Percentiles rank a stretch among this genome's conserved stretches.
Evolutionary conservation across 2,888 invertebrate species (phyloP).

Genomic region (Agonopterix alstromeriana): DNA sequence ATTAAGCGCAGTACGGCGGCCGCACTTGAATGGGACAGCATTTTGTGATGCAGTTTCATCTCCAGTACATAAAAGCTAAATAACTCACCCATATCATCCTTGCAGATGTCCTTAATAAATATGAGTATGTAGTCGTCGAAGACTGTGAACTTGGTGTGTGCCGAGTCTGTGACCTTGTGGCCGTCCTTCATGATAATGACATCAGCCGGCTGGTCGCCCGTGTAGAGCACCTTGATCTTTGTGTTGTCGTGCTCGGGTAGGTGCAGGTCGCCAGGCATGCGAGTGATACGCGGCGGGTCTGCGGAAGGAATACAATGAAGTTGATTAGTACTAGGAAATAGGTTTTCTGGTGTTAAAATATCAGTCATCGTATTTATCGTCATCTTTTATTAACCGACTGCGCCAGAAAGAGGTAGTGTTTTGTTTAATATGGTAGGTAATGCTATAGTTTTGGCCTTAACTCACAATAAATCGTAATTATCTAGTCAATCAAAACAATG

Average conservation of each 20-base stretch:
- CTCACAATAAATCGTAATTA: no score
- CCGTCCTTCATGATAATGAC: conserved; percentile 92
- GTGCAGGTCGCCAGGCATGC: conserved; percentile 92
- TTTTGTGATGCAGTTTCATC: no score
- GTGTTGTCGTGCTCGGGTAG: conserved; percentile 97
- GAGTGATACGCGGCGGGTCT: conserved; percentile 94
- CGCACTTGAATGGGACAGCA: no score
- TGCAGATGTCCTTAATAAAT: conserved; percentile 93
- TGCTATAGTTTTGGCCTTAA: no score
- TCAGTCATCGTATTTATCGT: no score
- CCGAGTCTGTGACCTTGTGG: conserved; percentile 81
- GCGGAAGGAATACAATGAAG: conserved; percentile 5
- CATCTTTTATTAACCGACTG: no score
- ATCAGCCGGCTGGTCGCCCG: conserved; percentile 96
- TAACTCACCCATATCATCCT: conserved; percentile 90
- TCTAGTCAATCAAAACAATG: no score
- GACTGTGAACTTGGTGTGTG: conserved; percentile 90
- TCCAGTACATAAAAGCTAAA: not conserved
- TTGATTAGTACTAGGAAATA: no score
- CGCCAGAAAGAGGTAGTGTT: no score
- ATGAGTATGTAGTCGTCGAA: conserved; percentile 99
- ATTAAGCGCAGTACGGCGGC: no score
- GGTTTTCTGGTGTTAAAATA: no score
- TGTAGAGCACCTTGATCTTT: conserved; percentile 97
- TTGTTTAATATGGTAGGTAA: no score